Evolutionary conservation across 2,113 vertebrate species (phyloP).

Genomic region (Ibidorhyncha struthersii): DNA sequence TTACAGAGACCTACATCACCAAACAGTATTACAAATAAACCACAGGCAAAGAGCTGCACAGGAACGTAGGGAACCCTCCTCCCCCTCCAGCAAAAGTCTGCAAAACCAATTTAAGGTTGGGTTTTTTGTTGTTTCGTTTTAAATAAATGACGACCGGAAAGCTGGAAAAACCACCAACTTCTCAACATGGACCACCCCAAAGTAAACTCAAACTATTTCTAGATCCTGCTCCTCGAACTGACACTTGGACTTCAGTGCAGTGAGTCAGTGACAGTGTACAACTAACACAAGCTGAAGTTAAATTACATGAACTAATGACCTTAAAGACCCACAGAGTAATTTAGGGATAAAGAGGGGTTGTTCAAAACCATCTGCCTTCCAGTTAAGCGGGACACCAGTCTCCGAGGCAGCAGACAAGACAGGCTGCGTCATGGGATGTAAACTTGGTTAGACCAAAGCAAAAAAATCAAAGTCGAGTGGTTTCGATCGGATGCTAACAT

Average conservation of each 20-base stretch:
- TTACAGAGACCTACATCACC: accelerated
- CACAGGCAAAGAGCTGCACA: neutral
- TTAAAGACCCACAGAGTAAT: neutral
- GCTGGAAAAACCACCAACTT: neutral
- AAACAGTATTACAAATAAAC: accelerated
- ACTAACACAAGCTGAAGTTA: neutral
- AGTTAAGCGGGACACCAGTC: neutral
- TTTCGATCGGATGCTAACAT: neutral
- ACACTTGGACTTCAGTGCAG: accelerated
- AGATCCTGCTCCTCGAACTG: neutral
- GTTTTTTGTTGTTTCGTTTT: neutral
- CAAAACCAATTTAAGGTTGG: accelerated
- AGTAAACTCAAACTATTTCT: neutral
- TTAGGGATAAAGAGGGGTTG: neutral
- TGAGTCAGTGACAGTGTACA: accelerated
- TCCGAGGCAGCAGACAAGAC: neutral
- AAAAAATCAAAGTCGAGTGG: neutral
- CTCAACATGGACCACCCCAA: neutral
- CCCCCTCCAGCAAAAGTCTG: neutral
- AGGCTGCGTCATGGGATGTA: neutral
- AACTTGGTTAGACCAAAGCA: neutral
- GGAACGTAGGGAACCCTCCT: accelerated
- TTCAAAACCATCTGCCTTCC: neutral
- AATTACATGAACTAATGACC: neutral
- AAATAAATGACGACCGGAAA: neutral